Conservation (phyloP, 2,113 vertebrate species). For the Dicrurus megarhynchus region DNA sequence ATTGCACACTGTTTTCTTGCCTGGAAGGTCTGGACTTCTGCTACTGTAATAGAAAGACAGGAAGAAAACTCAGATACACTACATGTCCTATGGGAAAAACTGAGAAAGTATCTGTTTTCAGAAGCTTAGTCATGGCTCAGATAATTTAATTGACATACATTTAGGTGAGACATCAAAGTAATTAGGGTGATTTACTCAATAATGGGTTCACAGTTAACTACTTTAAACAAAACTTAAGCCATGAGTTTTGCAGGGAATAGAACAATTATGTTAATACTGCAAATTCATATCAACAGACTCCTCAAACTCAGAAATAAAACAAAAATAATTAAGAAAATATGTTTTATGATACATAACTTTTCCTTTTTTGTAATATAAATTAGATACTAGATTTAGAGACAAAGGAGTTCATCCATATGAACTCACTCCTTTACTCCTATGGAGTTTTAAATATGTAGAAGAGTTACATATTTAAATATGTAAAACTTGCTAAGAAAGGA, state of each 20-base stretch:
- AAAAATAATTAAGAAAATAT: neutral
- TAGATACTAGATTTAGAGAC: neutral
- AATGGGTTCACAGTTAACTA: neutral
- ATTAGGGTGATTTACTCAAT: neutral
- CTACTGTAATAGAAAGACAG: neutral
- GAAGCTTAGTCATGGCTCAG: neutral
- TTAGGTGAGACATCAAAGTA: neutral
- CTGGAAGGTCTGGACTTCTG: neutral
- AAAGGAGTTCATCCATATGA: neutral
- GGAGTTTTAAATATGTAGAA: neutral
- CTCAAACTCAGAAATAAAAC: neutral
- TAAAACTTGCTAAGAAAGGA: neutral
- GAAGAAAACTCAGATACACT: neutral
- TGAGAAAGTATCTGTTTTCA: neutral
- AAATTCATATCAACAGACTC: neutral
- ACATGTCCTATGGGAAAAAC: neutral
- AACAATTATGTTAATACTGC: neutral
- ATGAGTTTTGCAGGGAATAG: neutral
- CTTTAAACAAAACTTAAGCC: neutral
- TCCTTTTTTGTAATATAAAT: neutral
- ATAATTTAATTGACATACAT: neutral
- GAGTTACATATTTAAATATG: too few species aligned
- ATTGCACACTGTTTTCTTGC: neutral
- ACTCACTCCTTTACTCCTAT: neutral
- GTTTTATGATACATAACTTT: neutral